Evolutionary conservation across 2,888 invertebrate species (phyloP).

Genomic region (Lacanobia oleracea): DNA sequence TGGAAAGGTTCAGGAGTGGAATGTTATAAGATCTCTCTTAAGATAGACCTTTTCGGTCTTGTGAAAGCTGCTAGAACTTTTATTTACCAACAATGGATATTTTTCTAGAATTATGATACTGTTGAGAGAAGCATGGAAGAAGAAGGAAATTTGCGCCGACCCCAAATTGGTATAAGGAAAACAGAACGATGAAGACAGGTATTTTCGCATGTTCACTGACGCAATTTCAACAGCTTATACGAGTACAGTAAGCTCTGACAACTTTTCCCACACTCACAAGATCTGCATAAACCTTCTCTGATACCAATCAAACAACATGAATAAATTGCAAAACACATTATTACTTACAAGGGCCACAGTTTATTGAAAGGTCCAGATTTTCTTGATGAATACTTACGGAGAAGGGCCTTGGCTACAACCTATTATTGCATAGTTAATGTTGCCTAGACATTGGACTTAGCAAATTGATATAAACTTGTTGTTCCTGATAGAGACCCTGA

Average conservation of each 20-base stretch:
- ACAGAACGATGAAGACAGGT: not conserved
- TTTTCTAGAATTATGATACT: no score
- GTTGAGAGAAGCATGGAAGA: not conserved
- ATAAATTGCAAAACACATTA: slow-evolving; percentile 31
- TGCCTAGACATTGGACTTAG: slow-evolving; percentile 33
- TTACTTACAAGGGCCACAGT: slow-evolving; percentile 19
- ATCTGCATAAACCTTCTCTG: slow-evolving; percentile 16
- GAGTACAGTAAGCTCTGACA: not conserved
- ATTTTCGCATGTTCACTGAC: not conserved
- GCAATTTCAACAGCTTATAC: not conserved
- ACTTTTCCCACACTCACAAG: slow-evolving; percentile 19
- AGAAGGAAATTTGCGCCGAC: not conserved
- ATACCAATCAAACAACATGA: slow-evolving; percentile 22
- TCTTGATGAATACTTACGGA: slow-evolving; percentile 25
- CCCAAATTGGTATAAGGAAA: not conserved
- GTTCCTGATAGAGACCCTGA: slow-evolving; percentile 48
- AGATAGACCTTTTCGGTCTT: no score
- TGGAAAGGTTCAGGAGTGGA: no score
- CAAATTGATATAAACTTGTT: slow-evolving; percentile 59
- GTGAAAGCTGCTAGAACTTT: no score
- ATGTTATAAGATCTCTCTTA: no score
- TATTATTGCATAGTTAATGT: slow-evolving; percentile 53
- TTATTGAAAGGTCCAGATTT: slow-evolving; percentile 37
- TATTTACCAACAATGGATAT: no score
- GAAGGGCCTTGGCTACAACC: slow-evolving; percentile 12